phyloP scores from a whole-genome alignment of 2,888 invertebrate species.

The Cabera pusaria region DNA sequence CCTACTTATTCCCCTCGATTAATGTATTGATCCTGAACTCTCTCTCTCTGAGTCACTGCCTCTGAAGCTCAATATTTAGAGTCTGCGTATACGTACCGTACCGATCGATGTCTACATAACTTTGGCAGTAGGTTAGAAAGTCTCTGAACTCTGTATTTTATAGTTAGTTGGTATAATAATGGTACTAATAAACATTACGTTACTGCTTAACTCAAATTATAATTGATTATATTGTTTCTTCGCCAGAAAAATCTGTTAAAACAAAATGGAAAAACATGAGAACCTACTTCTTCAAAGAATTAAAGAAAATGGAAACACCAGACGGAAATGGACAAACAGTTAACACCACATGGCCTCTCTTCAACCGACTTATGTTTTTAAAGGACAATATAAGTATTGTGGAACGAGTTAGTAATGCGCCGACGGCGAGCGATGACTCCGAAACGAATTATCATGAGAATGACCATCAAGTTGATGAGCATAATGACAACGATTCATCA shows the following conservation, averaged over 20 bases:
- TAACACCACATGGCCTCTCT: neutral
- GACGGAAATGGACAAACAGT: neutral
- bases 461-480: neutral
- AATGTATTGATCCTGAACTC: too few species aligned
- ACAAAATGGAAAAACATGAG: slow-evolving; percentile 14
- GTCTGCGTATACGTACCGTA: too few species aligned
- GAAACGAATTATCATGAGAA: neutral
- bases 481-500: neutral
- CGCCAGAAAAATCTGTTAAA: slow-evolving; percentile 1
- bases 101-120: too few species aligned
- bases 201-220: too few species aligned
- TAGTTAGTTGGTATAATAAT: too few species aligned
- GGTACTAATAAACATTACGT: too few species aligned
- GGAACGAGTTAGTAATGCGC: neutral
- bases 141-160: too few species aligned
- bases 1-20: too few species aligned
- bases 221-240: too few species aligned
- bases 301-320: neutral
- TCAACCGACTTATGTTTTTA: neutral
- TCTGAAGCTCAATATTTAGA: too few species aligned
- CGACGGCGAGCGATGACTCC: neutral
- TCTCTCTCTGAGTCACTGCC: too few species aligned
- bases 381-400: neutral
- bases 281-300: slow-evolving; percentile 10
- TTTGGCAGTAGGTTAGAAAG: too few species aligned